A percentile compares a stretch with the other conserved stretches of the same genome.
Conservation (phyloP, 2,888 invertebrate genomes). For the Polyploca ridens region DNA sequence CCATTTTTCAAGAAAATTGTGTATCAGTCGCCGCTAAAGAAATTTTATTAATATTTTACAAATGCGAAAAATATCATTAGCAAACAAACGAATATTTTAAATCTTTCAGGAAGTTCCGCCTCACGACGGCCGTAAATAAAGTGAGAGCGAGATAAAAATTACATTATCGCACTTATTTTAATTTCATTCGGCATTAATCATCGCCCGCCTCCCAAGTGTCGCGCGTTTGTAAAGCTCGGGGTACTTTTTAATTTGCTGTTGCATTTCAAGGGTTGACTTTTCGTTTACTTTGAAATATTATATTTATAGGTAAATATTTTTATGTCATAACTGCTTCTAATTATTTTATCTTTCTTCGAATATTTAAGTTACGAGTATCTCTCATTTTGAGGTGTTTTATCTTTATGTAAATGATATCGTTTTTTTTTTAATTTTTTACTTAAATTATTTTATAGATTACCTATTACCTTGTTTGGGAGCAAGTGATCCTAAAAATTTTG, state of each 20-base stretch:
- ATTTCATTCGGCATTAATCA: slow-evolving; percentile 79
- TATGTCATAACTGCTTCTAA: neutral
- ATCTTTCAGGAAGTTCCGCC: slow-evolving; percentile 34
- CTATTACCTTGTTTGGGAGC: too few relatives aligned
- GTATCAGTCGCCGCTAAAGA: neutral
- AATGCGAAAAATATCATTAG: slow-evolving; percentile 14
- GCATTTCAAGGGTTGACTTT: slow-evolving; percentile 60
- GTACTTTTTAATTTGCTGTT: slow-evolving; percentile 65
- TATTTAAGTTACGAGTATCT: too few relatives aligned
- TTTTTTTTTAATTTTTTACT: too few relatives aligned
- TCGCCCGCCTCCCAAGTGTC: slow-evolving; percentile 50
- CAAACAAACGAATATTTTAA: slow-evolving; percentile 18
- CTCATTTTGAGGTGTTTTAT: too few relatives aligned
- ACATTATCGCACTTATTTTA: slow-evolving; percentile 80
- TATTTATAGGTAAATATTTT: neutral
- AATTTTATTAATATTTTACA: neutral
- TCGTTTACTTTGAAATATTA: slow-evolving; percentile 22
- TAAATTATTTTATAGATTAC: too few relatives aligned
- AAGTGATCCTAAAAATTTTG: too few relatives aligned
- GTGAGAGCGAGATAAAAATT: slow-evolving; percentile 65
- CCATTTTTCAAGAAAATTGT: too few relatives aligned
- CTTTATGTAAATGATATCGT: too few relatives aligned
- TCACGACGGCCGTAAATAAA: slow-evolving; percentile 68
- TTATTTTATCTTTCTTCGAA: too few relatives aligned
- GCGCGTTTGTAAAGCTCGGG: slow-evolving; percentile 53